Evolutionary conservation across 2,888 invertebrate genomes (phyloP).

Genomic region (Caenorhabditis sulstoni): DNA sequence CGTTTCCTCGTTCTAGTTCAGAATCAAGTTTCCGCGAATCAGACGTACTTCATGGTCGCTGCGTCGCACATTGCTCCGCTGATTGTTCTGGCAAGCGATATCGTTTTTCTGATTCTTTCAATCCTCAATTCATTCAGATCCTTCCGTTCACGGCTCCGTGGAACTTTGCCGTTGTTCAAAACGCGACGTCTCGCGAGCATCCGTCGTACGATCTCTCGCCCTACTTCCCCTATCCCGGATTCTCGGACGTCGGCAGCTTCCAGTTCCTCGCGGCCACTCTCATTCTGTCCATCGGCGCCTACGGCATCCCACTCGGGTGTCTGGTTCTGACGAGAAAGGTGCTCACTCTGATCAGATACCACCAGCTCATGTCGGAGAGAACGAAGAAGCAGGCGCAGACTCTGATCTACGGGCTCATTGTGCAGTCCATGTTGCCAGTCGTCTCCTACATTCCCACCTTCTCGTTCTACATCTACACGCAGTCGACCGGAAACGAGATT

Average conservation of each 20-base stretch:
- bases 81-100: slow-evolving; percentile 18
- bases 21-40: slow-evolving; percentile 21
- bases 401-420: slow-evolving; percentile 45
- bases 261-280: slow-evolving; percentile 44
- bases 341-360: slow-evolving; percentile 31
- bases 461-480: slow-evolving; percentile 32
- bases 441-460: slow-evolving; percentile 46
- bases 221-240: slow-evolving; percentile 41
- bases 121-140: slow-evolving; percentile 40
- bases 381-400: slow-evolving; percentile 55
- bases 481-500: slow-evolving; percentile 29
- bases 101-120: slow-evolving; percentile 26
- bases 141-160: slow-evolving; percentile 43
- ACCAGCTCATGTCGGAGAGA: slow-evolving; percentile 49
- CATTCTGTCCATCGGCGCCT: slow-evolving; percentile 41
- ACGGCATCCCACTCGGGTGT: slow-evolving; percentile 40
- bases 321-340: slow-evolving; percentile 42
- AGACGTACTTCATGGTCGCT: slow-evolving; percentile 41
- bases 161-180: slow-evolving; percentile 36
- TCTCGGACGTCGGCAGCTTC: slow-evolving; percentile 20
- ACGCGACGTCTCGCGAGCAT: slow-evolving; percentile 23
- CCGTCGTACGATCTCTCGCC: slow-evolving; percentile 41
- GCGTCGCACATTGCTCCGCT: slow-evolving; percentile 36
- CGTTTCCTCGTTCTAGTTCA: slow-evolving; percentile 43
- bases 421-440: slow-evolving; percentile 40